A percentile compares a stretch with the other conserved stretches of the same genome.
These are phyloP conservation scores for Polyommatus icarus DNA, from an alignment of 2,888 invertebrate species.

Conservation along the genomic window DNA sequence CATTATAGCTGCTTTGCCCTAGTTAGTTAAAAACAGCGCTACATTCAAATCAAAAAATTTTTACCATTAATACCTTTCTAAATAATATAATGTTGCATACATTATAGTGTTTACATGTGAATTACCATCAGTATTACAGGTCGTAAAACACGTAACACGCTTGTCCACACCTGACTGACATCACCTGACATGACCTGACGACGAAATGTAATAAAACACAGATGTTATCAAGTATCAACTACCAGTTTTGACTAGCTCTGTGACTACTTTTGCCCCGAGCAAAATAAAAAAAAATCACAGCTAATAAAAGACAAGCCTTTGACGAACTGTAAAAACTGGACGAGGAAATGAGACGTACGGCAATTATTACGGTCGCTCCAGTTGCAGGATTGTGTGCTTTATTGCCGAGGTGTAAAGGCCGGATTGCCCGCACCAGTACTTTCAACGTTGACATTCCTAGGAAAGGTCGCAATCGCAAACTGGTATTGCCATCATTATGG, in stretches of 20 bases:
- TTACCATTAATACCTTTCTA: not conserved
- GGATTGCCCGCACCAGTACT: conserved; percentile 49
- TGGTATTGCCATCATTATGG: conserved; percentile 51
- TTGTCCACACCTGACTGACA: conserved; percentile 22
- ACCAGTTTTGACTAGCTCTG: conserved; percentile 20
- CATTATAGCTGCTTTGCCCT: not conserved
- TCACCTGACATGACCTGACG: conserved; percentile 1
- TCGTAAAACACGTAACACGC: conserved; percentile 22
- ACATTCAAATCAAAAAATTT: not conserved
- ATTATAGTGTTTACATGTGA: conserved; percentile 16
- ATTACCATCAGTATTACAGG: conserved; percentile 4
- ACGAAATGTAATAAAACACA: not conserved
- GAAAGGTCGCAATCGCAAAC: conserved; percentile 60
- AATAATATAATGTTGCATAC: not conserved
- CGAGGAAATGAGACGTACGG: conserved; percentile 55
- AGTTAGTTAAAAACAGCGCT: not conserved
- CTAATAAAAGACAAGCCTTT: conserved; percentile 24
- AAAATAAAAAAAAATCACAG: conserved; percentile 8
- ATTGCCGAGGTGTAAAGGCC: conserved; percentile 3
- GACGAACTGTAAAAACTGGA: conserved; percentile 43
- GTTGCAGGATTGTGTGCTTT: conserved; percentile 27
- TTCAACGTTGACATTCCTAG: conserved; percentile 58
- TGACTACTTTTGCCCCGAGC: not conserved
- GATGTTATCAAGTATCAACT: conserved; percentile 11
- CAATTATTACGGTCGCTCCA: conserved; percentile 50